Conservation (phyloP, 2,888 invertebrate species). For the Pachycephus smyrnensis region DNA sequence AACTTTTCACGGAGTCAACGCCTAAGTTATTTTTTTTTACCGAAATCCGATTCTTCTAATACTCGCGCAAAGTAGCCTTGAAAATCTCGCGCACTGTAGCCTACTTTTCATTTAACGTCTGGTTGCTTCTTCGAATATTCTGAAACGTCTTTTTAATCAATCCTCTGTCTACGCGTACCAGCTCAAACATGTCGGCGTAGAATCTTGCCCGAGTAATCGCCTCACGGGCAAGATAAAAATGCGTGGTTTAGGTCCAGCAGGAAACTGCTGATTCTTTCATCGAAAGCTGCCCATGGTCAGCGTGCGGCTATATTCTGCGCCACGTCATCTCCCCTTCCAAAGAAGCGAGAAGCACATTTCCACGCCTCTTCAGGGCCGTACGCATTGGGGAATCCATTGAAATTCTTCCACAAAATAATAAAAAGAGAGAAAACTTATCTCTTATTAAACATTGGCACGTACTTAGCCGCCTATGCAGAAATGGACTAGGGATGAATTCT, state of each 20-base stretch:
- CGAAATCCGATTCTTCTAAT: not conserved
- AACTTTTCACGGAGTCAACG: not conserved
- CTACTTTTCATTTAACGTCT: not conserved
- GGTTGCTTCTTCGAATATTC: not conserved
- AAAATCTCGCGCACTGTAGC: not conserved
- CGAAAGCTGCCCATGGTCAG: constrained; percentile 12
- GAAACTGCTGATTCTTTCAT: constrained; percentile 6
- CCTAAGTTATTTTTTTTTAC: not conserved
- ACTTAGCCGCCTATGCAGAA: not conserved
- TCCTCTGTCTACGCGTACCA: not conserved
- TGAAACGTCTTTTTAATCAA: not conserved
- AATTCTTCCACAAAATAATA: too few relatives aligned
- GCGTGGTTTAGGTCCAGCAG: not conserved
- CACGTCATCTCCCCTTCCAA: constrained; percentile 25
- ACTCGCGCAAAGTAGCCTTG: not conserved
- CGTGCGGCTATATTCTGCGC: constrained; percentile 14
- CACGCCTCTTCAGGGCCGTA: constrained; percentile 11
- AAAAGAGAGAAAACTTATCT: too few relatives aligned
- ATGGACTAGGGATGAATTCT: too few relatives aligned
- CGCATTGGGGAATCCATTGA: not conserved
- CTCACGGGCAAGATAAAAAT: not conserved
- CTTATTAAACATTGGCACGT: not conserved
- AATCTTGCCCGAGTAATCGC: not conserved
- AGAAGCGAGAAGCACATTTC: constrained; percentile 10
- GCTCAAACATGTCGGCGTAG: not conserved